Base-by-base conservation (phyloP, 2,797 vertebrate genomes). In the Pelochelys cantorii region DNA sequence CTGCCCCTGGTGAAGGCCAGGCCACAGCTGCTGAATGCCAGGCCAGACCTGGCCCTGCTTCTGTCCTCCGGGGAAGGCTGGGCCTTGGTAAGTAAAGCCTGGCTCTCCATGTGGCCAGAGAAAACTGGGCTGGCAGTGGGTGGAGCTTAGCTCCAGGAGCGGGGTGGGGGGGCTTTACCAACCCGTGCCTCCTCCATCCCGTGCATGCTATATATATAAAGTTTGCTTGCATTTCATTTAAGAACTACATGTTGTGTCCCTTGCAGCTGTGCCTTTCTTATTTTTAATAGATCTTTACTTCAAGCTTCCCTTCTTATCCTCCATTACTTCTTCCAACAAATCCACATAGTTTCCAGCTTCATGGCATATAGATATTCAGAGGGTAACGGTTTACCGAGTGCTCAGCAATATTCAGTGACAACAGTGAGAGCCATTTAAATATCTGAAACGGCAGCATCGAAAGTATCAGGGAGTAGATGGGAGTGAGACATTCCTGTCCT, bases 311-410 rank as follows among this genome's bases (percentile, higher is more conserved):
- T 68, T 86, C 5, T 80, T 78, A 81, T 52, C 14, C 56, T 1
- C 2, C 62, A 88, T 31, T 18, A 87, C 8, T 12, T 85, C 54
- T 85, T 90, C 29, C 14, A 10, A 42, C 37, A 31, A 7, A 60
- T 18, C 23, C 60, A 20, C 68, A 56, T 14, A 3, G 7, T 22
- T 95, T 86, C 37, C 59, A 88, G 8, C 74, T 94, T 60, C 25
- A 25, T 75, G 8, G 75, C 8, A 12, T 3, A 68, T 11, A 14
- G 9, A 3, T 14, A 11, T 71, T 5, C 25, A 57, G 55, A 83
- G 42, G 0, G 1, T 10, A 6, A 71, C 3, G 52, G 1, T 11
- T 53, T 59, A 48, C 7, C 31, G 18, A 74, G 20, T 2, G 1
- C 29, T 31, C 52, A 62, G 22, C 22, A 23, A 14, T 1, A 2